These are phyloP conservation scores for Macrotus californicus DNA, from an alignment of 2,113 vertebrate genomes.

Conservation along the genomic window DNA sequence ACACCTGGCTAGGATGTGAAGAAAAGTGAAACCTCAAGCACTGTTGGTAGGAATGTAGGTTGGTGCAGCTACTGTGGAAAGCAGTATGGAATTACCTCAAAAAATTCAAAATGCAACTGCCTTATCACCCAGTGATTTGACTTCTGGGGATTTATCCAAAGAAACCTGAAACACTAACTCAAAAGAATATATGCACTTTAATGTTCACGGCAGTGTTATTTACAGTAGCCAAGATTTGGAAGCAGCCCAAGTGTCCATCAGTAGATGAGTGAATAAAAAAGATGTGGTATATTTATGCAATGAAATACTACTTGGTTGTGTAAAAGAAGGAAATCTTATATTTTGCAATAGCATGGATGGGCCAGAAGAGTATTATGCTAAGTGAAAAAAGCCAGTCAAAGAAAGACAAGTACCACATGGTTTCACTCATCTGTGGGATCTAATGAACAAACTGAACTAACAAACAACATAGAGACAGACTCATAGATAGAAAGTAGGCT, in stretches of 20 bases:
- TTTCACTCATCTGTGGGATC: not conserved
- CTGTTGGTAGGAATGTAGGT: not conserved
- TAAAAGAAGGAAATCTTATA: not conserved
- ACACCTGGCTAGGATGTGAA: not conserved
- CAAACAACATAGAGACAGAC: not conserved
- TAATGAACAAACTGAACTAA: not conserved
- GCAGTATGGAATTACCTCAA: not conserved
- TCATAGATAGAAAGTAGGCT: not conserved
- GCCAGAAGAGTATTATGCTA: not conserved
- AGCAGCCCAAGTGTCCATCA: not conserved
- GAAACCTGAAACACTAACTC: not conserved
- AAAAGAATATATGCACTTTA: not conserved
- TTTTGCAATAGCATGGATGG: not conserved
- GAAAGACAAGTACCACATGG: not conserved
- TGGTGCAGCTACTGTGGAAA: not conserved
- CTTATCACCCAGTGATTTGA: not conserved
- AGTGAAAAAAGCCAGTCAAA: not conserved
- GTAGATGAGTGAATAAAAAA: not conserved
- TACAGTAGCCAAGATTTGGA: not conserved
- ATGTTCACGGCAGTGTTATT: not conserved
- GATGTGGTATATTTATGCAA: not conserved
- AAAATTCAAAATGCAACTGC: not conserved
- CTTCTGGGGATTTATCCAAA: not conserved
- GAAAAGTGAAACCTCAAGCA: not conserved
- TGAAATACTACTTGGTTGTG: not conserved